phyloP scores from a whole-genome alignment of 2,113 vertebrate genomes.

The Scortum barcoo region DNA sequence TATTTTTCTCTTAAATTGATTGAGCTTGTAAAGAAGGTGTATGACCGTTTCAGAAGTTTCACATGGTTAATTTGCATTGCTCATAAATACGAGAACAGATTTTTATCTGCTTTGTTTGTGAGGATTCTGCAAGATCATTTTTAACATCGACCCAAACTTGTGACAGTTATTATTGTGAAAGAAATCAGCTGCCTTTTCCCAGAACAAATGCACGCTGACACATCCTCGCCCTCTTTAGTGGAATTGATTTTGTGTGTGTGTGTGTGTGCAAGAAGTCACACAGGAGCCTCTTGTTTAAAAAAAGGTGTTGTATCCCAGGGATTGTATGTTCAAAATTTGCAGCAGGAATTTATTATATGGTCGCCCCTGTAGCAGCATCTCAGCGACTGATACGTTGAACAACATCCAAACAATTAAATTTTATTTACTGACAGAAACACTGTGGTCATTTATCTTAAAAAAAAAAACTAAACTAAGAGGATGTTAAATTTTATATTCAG shows the following conservation, averaged over 20 bases:
- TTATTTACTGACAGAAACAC: too few relatives aligned
- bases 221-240: background rate
- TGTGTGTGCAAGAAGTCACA: background rate
- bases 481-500: too few relatives aligned
- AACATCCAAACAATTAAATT: background rate
- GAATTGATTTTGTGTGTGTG: background rate
- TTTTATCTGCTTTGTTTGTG: background rate
- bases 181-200: background rate
- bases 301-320: background rate
- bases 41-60: conserved; percentile 13
- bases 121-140: background rate
- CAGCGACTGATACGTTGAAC: background rate
- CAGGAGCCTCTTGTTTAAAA: background rate
- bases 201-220: background rate
- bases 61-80: conserved; percentile 7
- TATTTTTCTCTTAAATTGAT: conserved; percentile 47
- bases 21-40: conserved; percentile 27
- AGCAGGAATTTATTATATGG: background rate
- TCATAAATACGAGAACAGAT: background rate
- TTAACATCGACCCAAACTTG: background rate
- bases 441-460: too few relatives aligned
- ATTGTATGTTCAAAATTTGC: too few relatives aligned
- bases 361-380: background rate
- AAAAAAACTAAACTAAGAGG: too few relatives aligned
- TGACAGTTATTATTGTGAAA: background rate